Base-by-base conservation (phyloP, 2,888 invertebrate species). In the Lymantria monacha region DNA sequence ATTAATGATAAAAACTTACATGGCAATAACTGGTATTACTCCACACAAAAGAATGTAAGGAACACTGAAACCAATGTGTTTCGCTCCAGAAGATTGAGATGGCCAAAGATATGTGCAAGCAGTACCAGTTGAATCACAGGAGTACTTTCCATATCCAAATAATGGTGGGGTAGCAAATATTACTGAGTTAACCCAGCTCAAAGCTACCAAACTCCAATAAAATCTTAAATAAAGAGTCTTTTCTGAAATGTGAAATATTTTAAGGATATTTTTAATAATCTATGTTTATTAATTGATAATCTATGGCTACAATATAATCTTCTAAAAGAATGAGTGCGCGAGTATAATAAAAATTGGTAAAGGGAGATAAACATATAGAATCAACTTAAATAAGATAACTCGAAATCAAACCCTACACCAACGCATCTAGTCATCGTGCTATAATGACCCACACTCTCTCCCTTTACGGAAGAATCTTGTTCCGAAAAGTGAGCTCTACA, bases 41-140 rank as follows among this genome's bases (percentile, higher is more conserved):
- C 87, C 91, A 59, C 88, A 91, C 12, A 92, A 57, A 9, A 92
- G 57, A 1, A 87, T 70, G 51, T 90, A 85, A 15, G 90, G 89
- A 45, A 91, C 67, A 46, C 83, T 85, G 68, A 83, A 92, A 10
- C 91, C 90, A 48, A 88, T 72, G 45, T 91, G 86, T 53, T 81
- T 83, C 11, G 84, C 78, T 56, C 83, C 84, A 43, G 85, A 83
- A 42, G 72, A 63, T 1, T 66, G 49, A 1, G 89, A 79, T 5
- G 91, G 87, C 92, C 92, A 92, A 33, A 89, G 76, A 33, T 91
- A 76, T 1, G 89, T 79, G 63, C 93, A 93, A 9, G 76, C 66
- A 5, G 92, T 90, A 9, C 91, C 89, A 2, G 89, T 92, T 3
- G 87, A 69, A 59, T 92, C 93, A 67, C 92, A 92, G 13, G 88